Evolutionary conservation across 2,797 vertebrate genomes (phyloP), one percentile per base, ranked within the genome.

Genomic region (Clarias laeviceps): DNA sequence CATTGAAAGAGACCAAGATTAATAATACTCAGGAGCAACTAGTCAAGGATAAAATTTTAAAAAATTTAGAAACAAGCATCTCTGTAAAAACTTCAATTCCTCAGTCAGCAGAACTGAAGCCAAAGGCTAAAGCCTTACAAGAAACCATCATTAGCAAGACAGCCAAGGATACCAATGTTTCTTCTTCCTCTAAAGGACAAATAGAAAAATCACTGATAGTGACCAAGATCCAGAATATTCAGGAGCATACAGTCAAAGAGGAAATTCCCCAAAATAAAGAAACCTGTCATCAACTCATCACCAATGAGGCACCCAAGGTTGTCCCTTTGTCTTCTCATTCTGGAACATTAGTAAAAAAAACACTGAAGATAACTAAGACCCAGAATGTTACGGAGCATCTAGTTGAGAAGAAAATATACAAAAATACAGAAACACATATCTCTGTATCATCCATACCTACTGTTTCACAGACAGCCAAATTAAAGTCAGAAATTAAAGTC

Each of bases 201-300:
- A 27, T 62, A 24, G 72, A 66, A 70, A 82, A 82, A 84, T 34
- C 84, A 50, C 50, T 64, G 56, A 62, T 12, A 40, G 27, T 56
- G 14, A 45, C 15, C 9, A 57, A 64, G 82, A 62, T 5, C 37
- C 84, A 85, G 68, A 86, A 64, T 74, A 57, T 84, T 73, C 64
- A 84, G 68, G 37, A 92, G 91, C 56, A 72, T 80, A 76, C 11
- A 65, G 45, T 87, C 24, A 84, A 74, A 18, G 59, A 59, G 50
- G 69, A 80, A 74, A 20, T 65, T 12, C 9, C 20, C 50, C 34
- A 45, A 80, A 69, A 27, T 54, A 24, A 12, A 40, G 68, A 74
- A 66, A 57, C 11, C 32, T 32, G 11, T 56, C 70, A 81, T 22
- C 54, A 85, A 70, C 50, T 45, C 14, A 64, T 59, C 24, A 72